phyloP scores from a whole-genome alignment of 2,888 invertebrate species.

The Calephelis perditalis region DNA sequence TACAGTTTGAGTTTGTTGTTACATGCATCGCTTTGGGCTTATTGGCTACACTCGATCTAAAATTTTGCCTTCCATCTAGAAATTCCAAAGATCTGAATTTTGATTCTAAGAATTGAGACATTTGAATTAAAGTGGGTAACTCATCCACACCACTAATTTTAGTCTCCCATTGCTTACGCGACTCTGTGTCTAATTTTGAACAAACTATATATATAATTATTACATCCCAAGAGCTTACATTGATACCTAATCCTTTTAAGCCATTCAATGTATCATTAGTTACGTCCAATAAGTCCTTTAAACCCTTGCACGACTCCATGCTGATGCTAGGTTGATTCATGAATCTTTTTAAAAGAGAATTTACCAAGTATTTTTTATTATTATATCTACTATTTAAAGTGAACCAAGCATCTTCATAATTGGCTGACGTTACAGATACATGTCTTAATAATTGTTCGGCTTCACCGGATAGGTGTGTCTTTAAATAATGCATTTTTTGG shows the following conservation, averaged over 20 bases:
- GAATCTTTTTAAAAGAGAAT: constrained; percentile 25
- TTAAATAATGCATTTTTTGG: constrained; percentile 26
- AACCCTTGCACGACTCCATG: background rate
- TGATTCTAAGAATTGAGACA: background rate
- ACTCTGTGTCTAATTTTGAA: no score
- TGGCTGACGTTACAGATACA: constrained; percentile 22
- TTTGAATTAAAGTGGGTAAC: no score
- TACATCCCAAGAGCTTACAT: background rate
- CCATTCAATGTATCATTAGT: background rate
- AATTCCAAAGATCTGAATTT: background rate
- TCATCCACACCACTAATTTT: no score
- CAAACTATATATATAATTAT: background rate
- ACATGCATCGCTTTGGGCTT: no score
- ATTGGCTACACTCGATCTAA: background rate
- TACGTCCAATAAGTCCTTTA: background rate
- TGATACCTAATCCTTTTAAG: background rate
- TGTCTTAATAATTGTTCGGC: constrained; percentile 30
- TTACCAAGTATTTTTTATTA: constrained; percentile 29
- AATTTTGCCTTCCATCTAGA: background rate
- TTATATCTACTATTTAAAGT: constrained; percentile 25
- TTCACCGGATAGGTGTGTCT: constrained; percentile 27
- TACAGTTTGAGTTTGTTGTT: background rate
- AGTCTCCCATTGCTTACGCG: no score
- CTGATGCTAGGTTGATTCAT: background rate
- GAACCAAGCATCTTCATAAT: constrained; percentile 28